Evolutionary conservation across 23 tunicate species (phyloP), one percentile per base, ranked within the genome.

Genomic region (Ascidia mentula): DNA sequence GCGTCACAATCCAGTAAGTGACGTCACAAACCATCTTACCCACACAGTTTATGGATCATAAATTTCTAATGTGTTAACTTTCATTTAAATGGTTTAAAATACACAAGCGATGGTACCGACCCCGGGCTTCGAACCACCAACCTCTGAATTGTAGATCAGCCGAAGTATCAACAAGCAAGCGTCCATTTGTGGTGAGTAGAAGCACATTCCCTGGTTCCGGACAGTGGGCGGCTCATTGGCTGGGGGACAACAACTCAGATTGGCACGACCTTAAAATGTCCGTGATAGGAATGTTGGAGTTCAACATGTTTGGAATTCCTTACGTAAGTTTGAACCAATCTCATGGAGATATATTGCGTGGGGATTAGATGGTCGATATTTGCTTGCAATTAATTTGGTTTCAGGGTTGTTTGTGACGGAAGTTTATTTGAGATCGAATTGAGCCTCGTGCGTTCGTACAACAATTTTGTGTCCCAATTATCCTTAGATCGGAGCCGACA

Each of bases 161-260:
- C 3, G 46, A 31, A 30, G 91, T 88, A 22, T 81, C 98, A 3
- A 93, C 96, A 30, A 93, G 91, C n/a, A 95, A 88, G 72, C 82
- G 99, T 37, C 92, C 96, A 0, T 95, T 90, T 60, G 96, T 95
- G 34, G 84, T 95, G 30, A 92, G 97, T 73, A 72, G 99, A 0
- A 86, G 92, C 65, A 89, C 95, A 15, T 95, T 86, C 83, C 86
- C 95, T 24, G 99, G 99, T 17, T 86, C 96, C n/a, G 99, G 99
- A 22, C 86, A 86, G 31, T 89, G 82, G 85, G 76, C 99, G 15
- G 99, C 96, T 86, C 99, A 96, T 69, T 96, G 99, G 99, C 39
- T 87, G 73, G 99, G 99, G 37, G 99, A 96, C 73, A 96, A 96
- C 86, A 79, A 84, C 69, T 40, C 97, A 6, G 89, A 76, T 37